Conservation (phyloP, 2,797 vertebrate species). For the Sebastes aleutianus region DNA sequence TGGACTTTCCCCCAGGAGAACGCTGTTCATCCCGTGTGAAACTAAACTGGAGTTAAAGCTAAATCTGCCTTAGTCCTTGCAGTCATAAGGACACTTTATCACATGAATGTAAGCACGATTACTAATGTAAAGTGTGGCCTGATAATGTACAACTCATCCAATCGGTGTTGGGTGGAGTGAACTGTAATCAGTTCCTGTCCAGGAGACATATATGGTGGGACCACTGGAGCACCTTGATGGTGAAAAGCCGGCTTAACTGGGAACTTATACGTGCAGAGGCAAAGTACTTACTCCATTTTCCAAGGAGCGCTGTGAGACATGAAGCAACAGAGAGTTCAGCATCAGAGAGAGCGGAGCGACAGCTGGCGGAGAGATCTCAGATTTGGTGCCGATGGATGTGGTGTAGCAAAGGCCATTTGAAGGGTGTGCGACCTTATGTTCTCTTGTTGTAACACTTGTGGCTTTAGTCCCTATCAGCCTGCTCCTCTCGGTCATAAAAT, state of each 20-base stretch:
- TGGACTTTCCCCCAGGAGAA: too few relatives aligned
- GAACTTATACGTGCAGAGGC: not conserved
- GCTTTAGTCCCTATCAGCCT: not conserved
- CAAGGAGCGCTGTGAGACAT: not conserved
- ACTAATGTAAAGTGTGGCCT: not conserved
- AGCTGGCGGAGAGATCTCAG: slow-evolving; percentile 25
- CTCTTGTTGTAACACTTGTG: not conserved
- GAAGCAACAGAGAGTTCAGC: slow-evolving; percentile 2
- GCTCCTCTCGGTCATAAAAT: not conserved
- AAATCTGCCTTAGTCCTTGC: not conserved
- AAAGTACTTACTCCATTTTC: slow-evolving; percentile 1
- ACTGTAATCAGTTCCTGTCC: not conserved
- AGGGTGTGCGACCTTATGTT: slow-evolving; percentile 16
- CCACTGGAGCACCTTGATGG: not conserved
- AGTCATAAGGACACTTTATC: not conserved
- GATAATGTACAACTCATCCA: not conserved
- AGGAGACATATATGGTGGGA: not conserved
- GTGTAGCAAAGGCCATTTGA: slow-evolving; percentile 13
- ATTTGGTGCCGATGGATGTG: slow-evolving; percentile 9
- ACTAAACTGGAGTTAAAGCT: too few relatives aligned
- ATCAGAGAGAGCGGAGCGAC: slow-evolving; percentile 15
- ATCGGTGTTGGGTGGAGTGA: not conserved
- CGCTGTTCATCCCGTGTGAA: too few relatives aligned
- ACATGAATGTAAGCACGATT: not conserved
- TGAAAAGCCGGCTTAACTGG: not conserved